A percentile compares a stretch with the other conserved stretches of the same genome.
phyloP scores from a whole-genome alignment of 1,140 invertebrate species.

The Sitobion miscanthi region DNA sequence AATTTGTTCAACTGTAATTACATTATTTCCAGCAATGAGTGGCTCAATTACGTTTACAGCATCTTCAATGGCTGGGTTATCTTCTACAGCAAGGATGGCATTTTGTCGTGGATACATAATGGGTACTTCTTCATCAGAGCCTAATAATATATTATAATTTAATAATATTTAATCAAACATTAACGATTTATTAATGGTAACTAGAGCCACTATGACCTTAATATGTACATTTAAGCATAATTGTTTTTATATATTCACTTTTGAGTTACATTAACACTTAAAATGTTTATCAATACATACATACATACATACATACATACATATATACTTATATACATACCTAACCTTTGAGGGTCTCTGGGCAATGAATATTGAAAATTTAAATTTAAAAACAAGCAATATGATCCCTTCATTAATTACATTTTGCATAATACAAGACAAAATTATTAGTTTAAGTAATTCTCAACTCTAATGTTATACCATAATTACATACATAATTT shows the following conservation, averaged over 20 bases:
- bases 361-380: too few species aligned
- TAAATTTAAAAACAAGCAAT: background rate
- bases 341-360: too few species aligned
- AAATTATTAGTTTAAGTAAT: background rate
- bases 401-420: background rate
- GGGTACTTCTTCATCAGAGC: background rate
- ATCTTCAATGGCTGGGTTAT: background rate
- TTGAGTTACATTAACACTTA: background rate
- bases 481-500: background rate
- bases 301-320: too few species aligned
- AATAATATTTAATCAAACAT: background rate
- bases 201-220: background rate
- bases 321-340: too few species aligned
- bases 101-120: background rate
- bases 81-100: background rate
- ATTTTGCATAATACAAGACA: background rate
- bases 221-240: background rate
- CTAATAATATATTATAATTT: background rate
- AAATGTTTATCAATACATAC: too few species aligned
- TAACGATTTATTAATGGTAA: background rate
- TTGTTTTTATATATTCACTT: background rate
- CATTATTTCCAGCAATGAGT: background rate
- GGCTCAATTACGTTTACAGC: background rate
- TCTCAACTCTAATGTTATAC: background rate
- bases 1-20: background rate